Evolutionary conservation across 2,797 vertebrate genomes (phyloP).

Genomic region (Gila robusta): DNA sequence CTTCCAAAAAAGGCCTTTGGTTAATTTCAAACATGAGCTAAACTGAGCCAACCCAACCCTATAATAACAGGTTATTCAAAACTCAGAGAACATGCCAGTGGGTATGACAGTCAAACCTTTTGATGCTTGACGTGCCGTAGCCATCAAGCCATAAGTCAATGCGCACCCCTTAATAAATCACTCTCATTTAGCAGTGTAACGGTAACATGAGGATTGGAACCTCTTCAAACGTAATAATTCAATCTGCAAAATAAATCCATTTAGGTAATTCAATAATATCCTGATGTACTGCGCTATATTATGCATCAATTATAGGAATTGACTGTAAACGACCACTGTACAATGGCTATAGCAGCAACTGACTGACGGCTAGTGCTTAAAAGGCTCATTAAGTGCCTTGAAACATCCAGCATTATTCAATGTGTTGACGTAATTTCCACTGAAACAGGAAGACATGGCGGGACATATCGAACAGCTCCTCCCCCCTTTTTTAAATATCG

Average conservation of each 20-base stretch:
- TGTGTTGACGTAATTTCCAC: no score
- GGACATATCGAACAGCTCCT: no score
- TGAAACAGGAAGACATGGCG: no score
- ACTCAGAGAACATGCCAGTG: constrained; percentile 36
- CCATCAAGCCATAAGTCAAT: neutral
- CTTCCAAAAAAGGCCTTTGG: neutral
- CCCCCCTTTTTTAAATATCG: no score
- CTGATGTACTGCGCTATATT: neutral
- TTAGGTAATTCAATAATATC: constrained; percentile 16
- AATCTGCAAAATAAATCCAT: neutral
- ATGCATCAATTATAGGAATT: neutral
- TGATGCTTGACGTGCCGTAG: constrained; percentile 9
- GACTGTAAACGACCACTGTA: neutral
- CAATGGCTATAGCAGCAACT: neutral
- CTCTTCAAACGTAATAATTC: constrained; percentile 5
- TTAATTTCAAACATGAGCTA: constrained; percentile 27
- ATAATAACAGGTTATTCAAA: constrained; percentile 35
- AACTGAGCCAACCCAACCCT: constrained; percentile 15
- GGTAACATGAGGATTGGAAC: neutral
- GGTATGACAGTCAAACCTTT: constrained; percentile 16
- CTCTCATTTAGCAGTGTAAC: neutral
- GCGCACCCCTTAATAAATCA: neutral
- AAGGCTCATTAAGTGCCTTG: no score
- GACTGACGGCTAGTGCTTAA: neutral
- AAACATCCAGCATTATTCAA: no score